Evolutionary conservation across 2,888 invertebrate genomes (phyloP).

Genomic region (Andrena chrysosceles): DNA sequence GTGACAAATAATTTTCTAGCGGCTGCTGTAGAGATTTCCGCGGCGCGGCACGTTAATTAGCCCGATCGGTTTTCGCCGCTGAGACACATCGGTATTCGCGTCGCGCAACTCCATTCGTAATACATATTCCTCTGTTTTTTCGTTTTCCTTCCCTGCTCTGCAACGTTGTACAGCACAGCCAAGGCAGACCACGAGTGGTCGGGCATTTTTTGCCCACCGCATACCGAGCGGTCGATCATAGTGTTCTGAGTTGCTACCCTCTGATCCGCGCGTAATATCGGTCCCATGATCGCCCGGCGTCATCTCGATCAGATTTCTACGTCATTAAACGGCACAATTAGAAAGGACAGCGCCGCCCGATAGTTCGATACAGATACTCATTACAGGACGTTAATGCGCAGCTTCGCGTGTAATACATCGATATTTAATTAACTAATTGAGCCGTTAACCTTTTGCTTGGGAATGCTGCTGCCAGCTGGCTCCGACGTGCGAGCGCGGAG

Average conservation of each 20-base stretch:
- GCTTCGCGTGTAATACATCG: conserved; percentile 8
- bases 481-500: not conserved
- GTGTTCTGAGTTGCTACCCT: not conserved
- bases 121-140: too few species aligned
- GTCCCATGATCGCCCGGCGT: conserved; percentile 24
- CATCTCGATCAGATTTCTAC: conserved; percentile 31
- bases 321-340: conserved; percentile 33
- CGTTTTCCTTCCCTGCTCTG: not conserved
- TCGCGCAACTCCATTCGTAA: conserved; percentile 22
- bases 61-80: conserved; percentile 30
- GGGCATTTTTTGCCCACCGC: conserved; percentile 16
- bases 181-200: not conserved
- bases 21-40: conserved; percentile 11
- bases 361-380: conserved; percentile 13
- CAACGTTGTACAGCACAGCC: not conserved
- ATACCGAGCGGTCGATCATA: conserved; percentile 31
- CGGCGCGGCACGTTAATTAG: conserved; percentile 49
- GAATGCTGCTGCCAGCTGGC: conserved; percentile 4
- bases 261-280: conserved; percentile 12
- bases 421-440: conserved; percentile 35
- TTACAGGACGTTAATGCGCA: conserved; percentile 18
- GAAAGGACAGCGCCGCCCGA: conserved; percentile 29
- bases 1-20: conserved; percentile 55
- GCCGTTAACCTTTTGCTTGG: conserved; percentile 23
- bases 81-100: conserved; percentile 36